Percentiles rank a stretch among this genome's conserved stretches.
Evolutionary conservation across 2,888 invertebrate genomes (phyloP).

Genomic region (Thyatira batis): DNA sequence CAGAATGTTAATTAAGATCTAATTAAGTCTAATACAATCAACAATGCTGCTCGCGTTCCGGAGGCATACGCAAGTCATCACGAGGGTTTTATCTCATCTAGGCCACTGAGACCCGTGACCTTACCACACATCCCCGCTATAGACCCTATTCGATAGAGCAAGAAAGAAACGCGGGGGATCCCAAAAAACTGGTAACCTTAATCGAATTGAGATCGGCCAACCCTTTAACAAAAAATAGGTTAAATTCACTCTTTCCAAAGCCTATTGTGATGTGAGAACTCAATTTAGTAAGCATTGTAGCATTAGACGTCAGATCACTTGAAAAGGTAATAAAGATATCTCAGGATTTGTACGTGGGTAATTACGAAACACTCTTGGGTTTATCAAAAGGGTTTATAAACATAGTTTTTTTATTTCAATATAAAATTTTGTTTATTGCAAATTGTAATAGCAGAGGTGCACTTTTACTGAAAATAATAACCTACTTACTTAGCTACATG

Average conservation of each 20-base stretch:
- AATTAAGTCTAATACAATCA: slow-evolving; percentile 82
- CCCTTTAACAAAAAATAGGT: slow-evolving; percentile 79
- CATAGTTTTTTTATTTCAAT: slow-evolving; percentile 11
- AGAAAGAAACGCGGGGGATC: slow-evolving; percentile 36
- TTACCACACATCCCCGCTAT: slow-evolving; percentile 31
- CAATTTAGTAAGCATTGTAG: slow-evolving; percentile 71
- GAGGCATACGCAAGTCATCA: slow-evolving; percentile 78
- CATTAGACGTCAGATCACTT: slow-evolving; percentile 60
- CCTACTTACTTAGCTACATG: no score
- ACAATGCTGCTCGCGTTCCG: slow-evolving; percentile 79
- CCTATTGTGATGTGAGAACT: slow-evolving; percentile 80
- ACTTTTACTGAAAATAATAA: no score
- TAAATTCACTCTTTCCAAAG: slow-evolving; percentile 71
- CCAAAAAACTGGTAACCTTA: slow-evolving; percentile 55
- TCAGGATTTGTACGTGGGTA: slow-evolving; percentile 22
- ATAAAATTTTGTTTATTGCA: background rate
- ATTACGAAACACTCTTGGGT: slow-evolving; percentile 30
- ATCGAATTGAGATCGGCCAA: slow-evolving; percentile 80
- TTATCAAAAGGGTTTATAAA: slow-evolving; percentile 18
- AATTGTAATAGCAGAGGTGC: no score
- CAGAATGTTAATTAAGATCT: slow-evolving; percentile 82
- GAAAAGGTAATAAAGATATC: slow-evolving; percentile 72
- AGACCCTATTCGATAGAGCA: slow-evolving; percentile 25
- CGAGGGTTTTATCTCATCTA: slow-evolving; percentile 58
- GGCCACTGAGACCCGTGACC: slow-evolving; percentile 57